Evolutionary conservation across 2,888 invertebrate genomes (phyloP).

Genomic region (Lypha dubia): DNA sequence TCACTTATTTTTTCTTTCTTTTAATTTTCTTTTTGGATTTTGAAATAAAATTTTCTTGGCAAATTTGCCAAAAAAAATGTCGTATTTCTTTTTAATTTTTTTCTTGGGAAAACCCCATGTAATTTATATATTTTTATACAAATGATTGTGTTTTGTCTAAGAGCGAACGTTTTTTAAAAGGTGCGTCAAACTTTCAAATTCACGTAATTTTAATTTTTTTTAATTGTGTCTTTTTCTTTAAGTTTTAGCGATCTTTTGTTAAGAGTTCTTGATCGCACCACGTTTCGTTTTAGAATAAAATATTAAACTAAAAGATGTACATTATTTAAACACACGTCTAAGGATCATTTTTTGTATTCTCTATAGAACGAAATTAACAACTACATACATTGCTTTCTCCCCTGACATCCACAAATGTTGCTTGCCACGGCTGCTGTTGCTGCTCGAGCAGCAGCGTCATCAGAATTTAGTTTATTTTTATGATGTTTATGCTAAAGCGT

Average conservation of each 20-base stretch:
- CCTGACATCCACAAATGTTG: conserved; percentile 16
- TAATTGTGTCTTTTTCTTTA: conserved; percentile 45
- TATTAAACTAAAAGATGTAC: conserved; percentile 78
- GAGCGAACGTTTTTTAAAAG: conserved; percentile 37
- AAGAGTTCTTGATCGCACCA: conserved; percentile 80
- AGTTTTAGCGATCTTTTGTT: conserved; percentile 55
- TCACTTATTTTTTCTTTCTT: conserved; percentile 45
- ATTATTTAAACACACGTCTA: conserved; percentile 81
- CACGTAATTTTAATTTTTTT: conserved; percentile 38
- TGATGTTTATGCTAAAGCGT: conserved; percentile 45
- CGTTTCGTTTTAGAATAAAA: conserved; percentile 81
- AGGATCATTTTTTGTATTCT: conserved; percentile 54
- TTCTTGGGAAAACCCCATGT: conserved; percentile 82
- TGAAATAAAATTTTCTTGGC: conserved; percentile 60
- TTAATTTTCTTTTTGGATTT: too few species aligned
- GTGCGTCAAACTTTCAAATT: conserved; percentile 45
- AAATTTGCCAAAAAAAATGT: conserved; percentile 49
- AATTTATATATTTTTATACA: conserved; percentile 31
- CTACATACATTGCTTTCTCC: conserved; percentile 15
- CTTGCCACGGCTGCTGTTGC: conserved; percentile 9
- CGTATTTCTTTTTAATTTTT: conserved; percentile 75
- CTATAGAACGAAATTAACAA: conserved; percentile 32
- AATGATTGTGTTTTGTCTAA: conserved; percentile 18
- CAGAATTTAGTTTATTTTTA: conserved; percentile 27
- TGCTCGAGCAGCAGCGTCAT: conserved; percentile 17